Evolutionary conservation across 2,888 invertebrate genomes (phyloP).

Genomic region (Parthenolecanium corni): DNA sequence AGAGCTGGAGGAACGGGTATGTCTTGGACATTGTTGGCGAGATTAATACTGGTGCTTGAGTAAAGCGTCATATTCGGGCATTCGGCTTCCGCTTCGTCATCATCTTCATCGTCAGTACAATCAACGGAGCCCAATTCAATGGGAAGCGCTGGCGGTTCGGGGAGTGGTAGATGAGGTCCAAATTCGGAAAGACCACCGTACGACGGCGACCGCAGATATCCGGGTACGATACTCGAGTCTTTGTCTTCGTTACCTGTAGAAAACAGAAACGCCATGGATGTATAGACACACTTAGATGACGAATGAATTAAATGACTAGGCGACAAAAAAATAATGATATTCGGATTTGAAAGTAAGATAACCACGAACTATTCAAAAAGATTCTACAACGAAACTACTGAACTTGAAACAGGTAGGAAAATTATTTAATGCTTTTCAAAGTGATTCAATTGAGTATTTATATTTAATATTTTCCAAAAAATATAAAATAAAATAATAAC

Average conservation of each 20-base stretch:
- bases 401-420: no score
- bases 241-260: constrained; percentile 16
- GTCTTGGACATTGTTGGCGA: constrained; percentile 41
- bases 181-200: constrained; percentile 13
- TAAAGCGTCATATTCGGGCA: constrained; percentile 79
- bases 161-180: constrained; percentile 26
- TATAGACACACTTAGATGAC: no score
- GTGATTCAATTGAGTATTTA: no score
- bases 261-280: background rate
- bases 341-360: no score
- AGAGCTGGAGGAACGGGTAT: constrained; percentile 3
- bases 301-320: background rate
- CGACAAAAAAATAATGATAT: no score
- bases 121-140: constrained; percentile 11
- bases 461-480: no score
- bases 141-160: constrained; percentile 38
- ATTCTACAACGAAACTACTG: no score
- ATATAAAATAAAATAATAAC: no score
- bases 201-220: constrained; percentile 14
- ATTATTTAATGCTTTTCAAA: no score
- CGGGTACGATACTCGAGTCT: constrained; percentile 9
- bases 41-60: constrained; percentile 65
- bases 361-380: no score
- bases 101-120: constrained; percentile 42
- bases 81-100: no score